These are phyloP conservation scores for Plodia interpunctella DNA, from an alignment of 1,140 invertebrate species.

Conservation along the genomic window DNA sequence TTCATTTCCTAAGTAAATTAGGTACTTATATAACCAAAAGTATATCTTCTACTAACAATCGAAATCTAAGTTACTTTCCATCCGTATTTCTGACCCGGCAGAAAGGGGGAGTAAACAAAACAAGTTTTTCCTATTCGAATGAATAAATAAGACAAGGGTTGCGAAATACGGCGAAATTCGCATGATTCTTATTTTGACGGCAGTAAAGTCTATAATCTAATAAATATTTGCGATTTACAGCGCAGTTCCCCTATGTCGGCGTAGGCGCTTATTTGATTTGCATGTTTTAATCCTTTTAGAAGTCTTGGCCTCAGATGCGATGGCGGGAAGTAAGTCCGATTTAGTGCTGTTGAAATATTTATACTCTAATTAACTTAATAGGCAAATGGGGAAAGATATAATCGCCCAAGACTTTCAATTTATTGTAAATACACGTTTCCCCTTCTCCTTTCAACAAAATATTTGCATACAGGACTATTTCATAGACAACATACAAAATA, in stretches of 20 bases:
- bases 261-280: conserved; percentile 66
- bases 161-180: conserved; percentile 27
- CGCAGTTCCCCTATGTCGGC: conserved; percentile 55
- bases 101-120: conserved; percentile 66
- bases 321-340: conserved; percentile 29
- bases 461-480: too few relatives aligned
- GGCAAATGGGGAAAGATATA: not conserved
- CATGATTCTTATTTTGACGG: conserved; percentile 6
- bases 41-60: conserved; percentile 44
- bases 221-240: conserved; percentile 15
- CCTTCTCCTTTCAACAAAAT: too few relatives aligned
- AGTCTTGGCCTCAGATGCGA: conserved; percentile 46
- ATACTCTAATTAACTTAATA: conserved; percentile 4
- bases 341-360: conserved; percentile 6
- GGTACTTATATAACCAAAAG: conserved; percentile 50
- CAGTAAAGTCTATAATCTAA: conserved; percentile 8
- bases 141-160: conserved; percentile 74
- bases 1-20: not conserved
- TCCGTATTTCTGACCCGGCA: conserved; percentile 47
- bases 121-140: conserved; percentile 69
- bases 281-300: conserved; percentile 71
- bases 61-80: conserved; percentile 54
- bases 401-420: not conserved
- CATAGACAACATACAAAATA: too few relatives aligned
- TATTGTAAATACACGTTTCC: too few relatives aligned